A percentile compares a stretch with the other conserved stretches of the same genome.
Evolutionary conservation across 2,888 invertebrate genomes (phyloP).

Genomic region (Polymixis flavicincta): DNA sequence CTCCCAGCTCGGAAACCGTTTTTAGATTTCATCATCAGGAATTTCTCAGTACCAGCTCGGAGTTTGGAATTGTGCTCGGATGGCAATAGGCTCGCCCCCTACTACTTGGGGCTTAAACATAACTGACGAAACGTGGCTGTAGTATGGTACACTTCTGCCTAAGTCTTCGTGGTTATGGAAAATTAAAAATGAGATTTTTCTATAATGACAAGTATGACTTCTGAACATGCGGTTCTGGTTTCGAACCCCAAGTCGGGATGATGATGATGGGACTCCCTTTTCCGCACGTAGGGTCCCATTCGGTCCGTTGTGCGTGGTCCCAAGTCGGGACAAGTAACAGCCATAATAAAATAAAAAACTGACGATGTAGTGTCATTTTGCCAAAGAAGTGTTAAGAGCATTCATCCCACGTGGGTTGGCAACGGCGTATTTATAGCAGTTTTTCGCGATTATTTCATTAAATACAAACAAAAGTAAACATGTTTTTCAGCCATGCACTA

Average conservation of each 20-base stretch:
- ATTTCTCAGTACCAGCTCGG: background rate
- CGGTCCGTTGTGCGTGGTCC: too few relatives aligned
- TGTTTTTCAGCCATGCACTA: too few relatives aligned
- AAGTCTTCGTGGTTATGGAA: background rate
- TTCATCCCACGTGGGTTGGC: too few relatives aligned
- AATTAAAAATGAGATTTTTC: too few relatives aligned
- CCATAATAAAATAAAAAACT: too few relatives aligned
- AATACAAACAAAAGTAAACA: too few relatives aligned
- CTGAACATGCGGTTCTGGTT: background rate
- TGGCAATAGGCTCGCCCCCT: background rate
- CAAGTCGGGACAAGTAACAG: background rate
- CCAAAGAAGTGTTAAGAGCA: background rate
- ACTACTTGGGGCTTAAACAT: background rate
- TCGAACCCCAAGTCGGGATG: background rate
- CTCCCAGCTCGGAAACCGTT: background rate
- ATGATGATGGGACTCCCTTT: too few relatives aligned
- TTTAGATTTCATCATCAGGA: background rate
- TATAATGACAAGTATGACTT: background rate
- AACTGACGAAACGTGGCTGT: background rate
- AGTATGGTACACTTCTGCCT: background rate
- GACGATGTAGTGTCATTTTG: background rate
- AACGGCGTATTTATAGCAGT: too few relatives aligned
- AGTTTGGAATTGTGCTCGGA: background rate
- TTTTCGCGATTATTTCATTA: too few relatives aligned
- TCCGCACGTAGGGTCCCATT: too few relatives aligned